Percentiles rank a stretch among this genome's conserved stretches.
Evolutionary conservation across 1,140 invertebrate genomes (phyloP).

Genomic region (Polypedilum vanderplanki): DNA sequence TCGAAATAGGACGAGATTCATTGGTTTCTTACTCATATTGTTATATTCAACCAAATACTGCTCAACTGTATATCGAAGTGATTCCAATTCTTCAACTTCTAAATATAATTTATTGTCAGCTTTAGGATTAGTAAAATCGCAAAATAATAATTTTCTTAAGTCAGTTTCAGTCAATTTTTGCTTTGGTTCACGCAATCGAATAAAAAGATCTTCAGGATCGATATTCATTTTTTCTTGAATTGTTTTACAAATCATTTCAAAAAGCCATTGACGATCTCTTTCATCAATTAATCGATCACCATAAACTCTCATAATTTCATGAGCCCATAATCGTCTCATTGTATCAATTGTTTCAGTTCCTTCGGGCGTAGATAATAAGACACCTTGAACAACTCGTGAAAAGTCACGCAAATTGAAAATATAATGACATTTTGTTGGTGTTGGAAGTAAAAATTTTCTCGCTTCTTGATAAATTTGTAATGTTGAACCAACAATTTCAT

Average conservation of each 20-base stretch:
- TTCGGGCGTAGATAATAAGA: conserved; percentile 85
- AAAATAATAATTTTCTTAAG: conserved; percentile 82
- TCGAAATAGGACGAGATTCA: conserved; percentile 92
- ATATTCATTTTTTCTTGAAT: conserved; percentile 49
- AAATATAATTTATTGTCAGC: conserved; percentile 80
- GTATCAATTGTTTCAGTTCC: conserved; percentile 78
- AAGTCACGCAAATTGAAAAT: conserved; percentile 93
- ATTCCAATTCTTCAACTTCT: conserved; percentile 78
- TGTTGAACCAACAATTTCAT: conserved; percentile 81
- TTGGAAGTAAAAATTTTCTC: conserved; percentile 75
- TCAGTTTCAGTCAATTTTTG: conserved; percentile 47
- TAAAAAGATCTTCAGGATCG: conserved; percentile 37
- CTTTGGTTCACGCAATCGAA: conserved; percentile 21
- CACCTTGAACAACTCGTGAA: conserved; percentile 86
- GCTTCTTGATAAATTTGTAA: conserved; percentile 82
- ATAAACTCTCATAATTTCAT: conserved; percentile 89
- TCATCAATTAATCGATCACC: conserved; percentile 86
- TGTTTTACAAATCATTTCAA: conserved; percentile 55
- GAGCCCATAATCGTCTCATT: conserved; percentile 90
- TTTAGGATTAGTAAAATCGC: conserved; percentile 93
- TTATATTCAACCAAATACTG: conserved; percentile 88
- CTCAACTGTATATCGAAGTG: conserved; percentile 78
- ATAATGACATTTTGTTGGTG: conserved; percentile 87
- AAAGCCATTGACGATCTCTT: conserved; percentile 73
- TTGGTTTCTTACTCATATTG: conserved; percentile 94